Base-by-base conservation (phyloP, 2,888 invertebrate genomes). In the Tenthredo notha region DNA sequence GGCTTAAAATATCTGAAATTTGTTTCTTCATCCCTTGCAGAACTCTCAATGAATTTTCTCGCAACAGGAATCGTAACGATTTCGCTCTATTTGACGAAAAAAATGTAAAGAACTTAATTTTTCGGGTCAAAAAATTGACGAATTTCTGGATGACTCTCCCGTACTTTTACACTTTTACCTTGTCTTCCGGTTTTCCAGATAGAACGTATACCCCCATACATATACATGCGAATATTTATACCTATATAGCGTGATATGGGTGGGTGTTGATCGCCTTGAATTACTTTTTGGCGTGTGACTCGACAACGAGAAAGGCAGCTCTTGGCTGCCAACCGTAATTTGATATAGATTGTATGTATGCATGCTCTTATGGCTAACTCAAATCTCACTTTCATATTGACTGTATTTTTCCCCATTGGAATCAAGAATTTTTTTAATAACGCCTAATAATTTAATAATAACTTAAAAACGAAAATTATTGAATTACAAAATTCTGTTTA, bases 281-380 rank as follows among this genome's bases (percentile, higher is more conserved):
- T 80, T 40, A 61, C 80, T 80, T 80, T 80, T 80, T 80, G 58
- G 80, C 80, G 80, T 80, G 80, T 4, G 40, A 80, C 61, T 33
- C n/a, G 37, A n/a, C 37, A 15, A 50, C 47, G 50, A 47, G 58
- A 61, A 50, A 78, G 33, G 78, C 78, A 50, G 33, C 47, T 33
- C 75, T 74, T 74, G 75, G 50, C 50, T 21, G 43, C 77, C 50
- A 54, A 54, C 77, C 77, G 25, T 29, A 54, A 77, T 54, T 77
- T 54, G 15, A 54, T 33, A 50, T 54, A 54, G 29, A 54, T 18
- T 67, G 33, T 67, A 61, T 25, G 12, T 61, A 10, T 25, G 61
- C 21, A 10, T 25, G 61, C 25, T 61, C 61, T 61, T 61, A 61
- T 61, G 61, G 25, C 61, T 9, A 61, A 10, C 61, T 61, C 21